Evolutionary conservation across 2,113 vertebrate genomes (phyloP), one percentile per base, ranked within the genome.

Genomic region (Arothron firmamentum): DNA sequence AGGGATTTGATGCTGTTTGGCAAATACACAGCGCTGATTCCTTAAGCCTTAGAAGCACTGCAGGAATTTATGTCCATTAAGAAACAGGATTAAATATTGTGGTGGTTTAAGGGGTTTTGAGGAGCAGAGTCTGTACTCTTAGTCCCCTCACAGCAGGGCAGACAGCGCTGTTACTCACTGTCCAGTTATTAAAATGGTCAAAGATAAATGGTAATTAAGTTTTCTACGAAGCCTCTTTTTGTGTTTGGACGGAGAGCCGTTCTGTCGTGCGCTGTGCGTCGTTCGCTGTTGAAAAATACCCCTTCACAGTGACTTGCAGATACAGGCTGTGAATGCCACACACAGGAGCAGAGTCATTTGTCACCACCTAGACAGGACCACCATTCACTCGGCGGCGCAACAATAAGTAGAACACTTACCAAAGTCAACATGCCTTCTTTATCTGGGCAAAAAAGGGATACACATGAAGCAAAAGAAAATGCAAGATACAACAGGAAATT

Each of bases 11-110:
- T 71, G 65, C 65, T 77, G 71, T 80, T 76, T 87, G 80, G 77
- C 79, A 70, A 45, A 55, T 46, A 66, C 75, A 76, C 52, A 65
- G 54, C 49, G 57, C 67, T 52, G 75, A 81, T 79, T 87, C 74
- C 71, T 70, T 74, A 83, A 85, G 80, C 85, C 73, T 79, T 60
- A 56, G 70, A 74, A 74, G 74, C 70, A 66, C 75, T 72, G 70
- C 61, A 81, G 53, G 64, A 81, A 85, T 88, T 70, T 78, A 82
- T 88, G 85, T 75, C 73, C 78, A 87, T 87, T 88, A 81, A 64
- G 70, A 84, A 86, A 84, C 54, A 54, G 77, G 72, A 86, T 90
- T 86, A 85, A 86, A 86, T 75, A 60, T 59, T 75, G 59, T 55
- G 59, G 70, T 63, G 67, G 68, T 82, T 87, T 53, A 79, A 75